Evolutionary conservation across 2,888 invertebrate genomes (phyloP).

Genomic region (Rhynchonema sp.): DNA sequence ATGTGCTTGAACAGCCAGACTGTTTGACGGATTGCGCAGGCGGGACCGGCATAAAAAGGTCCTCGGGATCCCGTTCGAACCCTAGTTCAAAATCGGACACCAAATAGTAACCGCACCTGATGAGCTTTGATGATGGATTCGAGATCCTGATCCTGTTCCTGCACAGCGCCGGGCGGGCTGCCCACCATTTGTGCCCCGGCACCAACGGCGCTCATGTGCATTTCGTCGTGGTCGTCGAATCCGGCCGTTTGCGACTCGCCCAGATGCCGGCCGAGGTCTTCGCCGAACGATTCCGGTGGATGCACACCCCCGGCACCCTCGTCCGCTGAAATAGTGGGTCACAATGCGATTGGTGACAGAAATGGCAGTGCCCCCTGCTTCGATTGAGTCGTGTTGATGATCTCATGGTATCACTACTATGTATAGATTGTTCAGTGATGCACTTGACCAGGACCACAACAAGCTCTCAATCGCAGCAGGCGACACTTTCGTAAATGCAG

Average conservation of each 20-base stretch:
- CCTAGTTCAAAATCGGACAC: too few relatives aligned
- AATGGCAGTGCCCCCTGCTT: not conserved
- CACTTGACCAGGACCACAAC: too few relatives aligned
- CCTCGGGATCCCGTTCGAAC: too few relatives aligned
- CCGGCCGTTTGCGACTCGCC: not conserved
- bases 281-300: slow-evolving; percentile 1
- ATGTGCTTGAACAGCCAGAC: too few relatives aligned
- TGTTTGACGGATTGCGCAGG: too few relatives aligned
- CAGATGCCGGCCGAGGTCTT: not conserved
- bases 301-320: not conserved
- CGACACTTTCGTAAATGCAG: too few relatives aligned
- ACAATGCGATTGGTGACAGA: not conserved
- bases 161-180: not conserved
- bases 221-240: not conserved
- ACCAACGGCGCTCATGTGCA: not conserved
- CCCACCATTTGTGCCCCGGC: too few relatives aligned
- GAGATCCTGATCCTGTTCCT: slow-evolving; percentile 13
- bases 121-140: slow-evolving; percentile 30
- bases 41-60: too few relatives aligned
- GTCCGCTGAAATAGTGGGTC: not conserved
- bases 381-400: not conserved
- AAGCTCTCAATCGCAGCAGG: too few relatives aligned
- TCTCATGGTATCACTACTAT: not conserved
- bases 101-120: not conserved
- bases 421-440: too few relatives aligned